Conservation (phyloP, 2,113 vertebrate species). For the Empidonax alnorum region DNA sequence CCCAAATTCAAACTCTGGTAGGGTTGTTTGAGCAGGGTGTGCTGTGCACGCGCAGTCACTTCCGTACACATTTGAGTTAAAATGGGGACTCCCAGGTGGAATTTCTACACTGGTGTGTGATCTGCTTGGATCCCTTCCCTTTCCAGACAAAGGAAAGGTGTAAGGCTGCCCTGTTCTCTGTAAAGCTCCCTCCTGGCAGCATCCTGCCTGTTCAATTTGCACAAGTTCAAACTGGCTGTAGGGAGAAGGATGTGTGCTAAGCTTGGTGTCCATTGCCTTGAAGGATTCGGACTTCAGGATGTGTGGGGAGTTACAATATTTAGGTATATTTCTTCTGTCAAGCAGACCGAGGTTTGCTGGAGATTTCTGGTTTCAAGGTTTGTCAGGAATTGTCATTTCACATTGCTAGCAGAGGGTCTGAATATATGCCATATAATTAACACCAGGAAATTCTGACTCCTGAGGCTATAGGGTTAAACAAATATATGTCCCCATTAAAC, state of each 20-base stretch:
- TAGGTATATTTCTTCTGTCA: neutral
- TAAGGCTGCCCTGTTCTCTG: neutral
- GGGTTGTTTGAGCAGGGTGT: neutral
- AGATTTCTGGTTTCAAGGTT: neutral
- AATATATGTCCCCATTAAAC: slow-evolving; percentile 63
- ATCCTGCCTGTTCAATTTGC: neutral
- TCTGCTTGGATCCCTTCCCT: neutral
- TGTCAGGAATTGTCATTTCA: neutral
- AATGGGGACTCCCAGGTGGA: neutral
- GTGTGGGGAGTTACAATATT: neutral
- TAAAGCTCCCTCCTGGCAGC: neutral
- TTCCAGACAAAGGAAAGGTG: neutral
- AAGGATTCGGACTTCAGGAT: neutral
- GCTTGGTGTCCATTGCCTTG: neutral
- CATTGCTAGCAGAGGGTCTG: neutral
- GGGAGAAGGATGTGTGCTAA: neutral
- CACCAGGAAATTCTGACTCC: slow-evolving; percentile 58
- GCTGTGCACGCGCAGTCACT: neutral
- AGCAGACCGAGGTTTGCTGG: neutral
- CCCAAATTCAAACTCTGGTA: neutral
- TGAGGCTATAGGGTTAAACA: slow-evolving; percentile 62
- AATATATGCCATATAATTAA: slow-evolving; percentile 29
- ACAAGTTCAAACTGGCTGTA: neutral
- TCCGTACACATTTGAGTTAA: neutral
- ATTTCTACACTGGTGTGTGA: neutral